phyloP scores from a whole-genome alignment of 1,140 invertebrate genomes.

The Rhopalosiphum maidis region DNA sequence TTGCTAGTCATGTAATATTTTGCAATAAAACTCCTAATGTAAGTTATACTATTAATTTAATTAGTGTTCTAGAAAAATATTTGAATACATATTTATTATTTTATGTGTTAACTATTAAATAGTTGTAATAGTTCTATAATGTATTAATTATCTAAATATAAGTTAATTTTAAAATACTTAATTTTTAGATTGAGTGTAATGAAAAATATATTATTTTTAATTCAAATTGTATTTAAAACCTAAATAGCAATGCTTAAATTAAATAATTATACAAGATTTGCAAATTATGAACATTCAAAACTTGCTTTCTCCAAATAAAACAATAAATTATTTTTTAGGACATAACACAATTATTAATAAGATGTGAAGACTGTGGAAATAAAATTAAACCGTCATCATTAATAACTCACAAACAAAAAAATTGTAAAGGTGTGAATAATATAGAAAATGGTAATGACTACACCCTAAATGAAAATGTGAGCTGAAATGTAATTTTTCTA shows the following conservation, averaged over 20 bases:
- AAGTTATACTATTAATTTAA: constrained; percentile 57
- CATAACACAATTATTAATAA: not conserved
- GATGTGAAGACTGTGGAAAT: constrained; percentile 21
- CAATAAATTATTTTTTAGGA: constrained; percentile 44
- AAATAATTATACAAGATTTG: not conserved
- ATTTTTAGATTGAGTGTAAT: not conserved
- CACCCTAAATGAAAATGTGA: not conserved
- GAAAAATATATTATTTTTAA: not conserved
- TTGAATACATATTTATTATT: no score
- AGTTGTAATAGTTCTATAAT: not conserved
- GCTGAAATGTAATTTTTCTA: not conserved
- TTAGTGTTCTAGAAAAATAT: no score
- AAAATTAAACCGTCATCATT: constrained; percentile 51
- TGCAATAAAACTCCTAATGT: constrained; percentile 70
- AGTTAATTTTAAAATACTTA: no score
- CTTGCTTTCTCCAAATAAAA: not conserved
- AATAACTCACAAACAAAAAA: not conserved
- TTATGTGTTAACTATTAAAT: not conserved
- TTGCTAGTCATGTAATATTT: constrained; percentile 69
- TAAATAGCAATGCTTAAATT: not conserved
- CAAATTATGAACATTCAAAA: not conserved
- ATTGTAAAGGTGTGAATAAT: not conserved
- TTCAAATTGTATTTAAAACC: no score
- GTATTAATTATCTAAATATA: not conserved
- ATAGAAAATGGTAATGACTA: not conserved